Evolutionary conservation across 92 coral and sea anemone genomes (phyloP).

Genomic region (Bergia sp.): DNA sequence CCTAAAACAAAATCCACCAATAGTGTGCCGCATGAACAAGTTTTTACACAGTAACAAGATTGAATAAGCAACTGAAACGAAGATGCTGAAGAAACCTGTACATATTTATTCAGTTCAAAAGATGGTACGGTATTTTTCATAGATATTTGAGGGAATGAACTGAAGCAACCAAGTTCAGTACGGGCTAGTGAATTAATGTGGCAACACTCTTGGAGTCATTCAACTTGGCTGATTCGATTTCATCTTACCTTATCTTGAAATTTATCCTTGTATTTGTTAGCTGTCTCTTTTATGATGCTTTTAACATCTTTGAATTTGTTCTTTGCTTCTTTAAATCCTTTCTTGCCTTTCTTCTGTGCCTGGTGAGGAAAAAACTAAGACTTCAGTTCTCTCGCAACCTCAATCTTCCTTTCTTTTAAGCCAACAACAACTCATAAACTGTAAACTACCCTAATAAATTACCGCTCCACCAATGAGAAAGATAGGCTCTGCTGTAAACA

Average conservation of each 20-base stretch:
- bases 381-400: not conserved
- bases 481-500: too few species aligned
- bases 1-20: not conserved
- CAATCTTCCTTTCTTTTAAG: not conserved
- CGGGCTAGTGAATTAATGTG: too few species aligned
- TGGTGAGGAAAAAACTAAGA: constrained; percentile 18
- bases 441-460: not conserved
- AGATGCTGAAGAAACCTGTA: not conserved
- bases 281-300: constrained; percentile 65
- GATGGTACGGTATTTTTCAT: not conserved
- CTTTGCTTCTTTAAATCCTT: constrained; percentile 75
- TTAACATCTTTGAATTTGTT: constrained; percentile 63
- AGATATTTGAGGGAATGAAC: too few species aligned
- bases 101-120: not conserved
- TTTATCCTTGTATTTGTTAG: constrained; percentile 64
- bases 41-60: not conserved
- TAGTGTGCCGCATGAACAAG: not conserved
- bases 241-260: constrained; percentile 50
- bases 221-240: not conserved
- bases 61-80: not conserved
- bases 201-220: not conserved
- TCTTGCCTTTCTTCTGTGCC: constrained; percentile 73
- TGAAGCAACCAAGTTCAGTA: too few species aligned
- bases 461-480: too few species aligned
- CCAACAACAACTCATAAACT: not conserved